A percentile compares a stretch with the other conserved stretches of the same genome.
phyloP scores from a whole-genome alignment of 23 tunicate species.

The Clavelina lepadiformis region DNA sequence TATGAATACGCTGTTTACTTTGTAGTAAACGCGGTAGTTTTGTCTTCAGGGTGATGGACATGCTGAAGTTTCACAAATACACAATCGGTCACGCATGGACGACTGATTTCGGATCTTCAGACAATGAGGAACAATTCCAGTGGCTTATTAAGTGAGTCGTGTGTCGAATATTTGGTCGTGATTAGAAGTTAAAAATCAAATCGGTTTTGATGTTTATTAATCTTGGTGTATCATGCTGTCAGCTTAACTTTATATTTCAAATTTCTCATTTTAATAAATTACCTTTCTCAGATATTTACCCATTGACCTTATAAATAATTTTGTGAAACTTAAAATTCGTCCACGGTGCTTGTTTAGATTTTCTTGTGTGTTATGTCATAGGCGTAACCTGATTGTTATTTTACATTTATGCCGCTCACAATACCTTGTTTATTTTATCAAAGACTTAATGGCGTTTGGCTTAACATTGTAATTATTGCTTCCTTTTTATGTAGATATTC shows the following conservation, averaged over 20 bases:
- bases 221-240: background rate
- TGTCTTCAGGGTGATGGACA: constrained; percentile 92
- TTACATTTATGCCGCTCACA: too few species aligned
- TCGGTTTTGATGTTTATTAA: background rate
- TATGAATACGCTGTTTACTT: background rate
- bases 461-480: background rate
- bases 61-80: constrained; percentile 94
- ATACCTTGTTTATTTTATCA: too few species aligned
- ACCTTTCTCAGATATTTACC: too few species aligned
- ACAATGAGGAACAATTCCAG: constrained; percentile 60
- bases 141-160: constrained; percentile 59
- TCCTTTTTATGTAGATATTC: constrained; percentile 42
- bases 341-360: too few species aligned
- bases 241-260: too few species aligned
- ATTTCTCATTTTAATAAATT: too few species aligned
- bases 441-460: background rate
- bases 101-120: constrained; percentile 92
- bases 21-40: background rate
- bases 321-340: too few species aligned
- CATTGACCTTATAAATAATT: too few species aligned
- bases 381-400: too few species aligned
- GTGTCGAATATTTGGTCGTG: too few species aligned
- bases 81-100: constrained; percentile 99
- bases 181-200: too few species aligned
- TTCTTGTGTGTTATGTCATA: too few species aligned